Evolutionary conservation across 2,888 invertebrate genomes (phyloP).

Genomic region (Archaeoteleia sp.): DNA sequence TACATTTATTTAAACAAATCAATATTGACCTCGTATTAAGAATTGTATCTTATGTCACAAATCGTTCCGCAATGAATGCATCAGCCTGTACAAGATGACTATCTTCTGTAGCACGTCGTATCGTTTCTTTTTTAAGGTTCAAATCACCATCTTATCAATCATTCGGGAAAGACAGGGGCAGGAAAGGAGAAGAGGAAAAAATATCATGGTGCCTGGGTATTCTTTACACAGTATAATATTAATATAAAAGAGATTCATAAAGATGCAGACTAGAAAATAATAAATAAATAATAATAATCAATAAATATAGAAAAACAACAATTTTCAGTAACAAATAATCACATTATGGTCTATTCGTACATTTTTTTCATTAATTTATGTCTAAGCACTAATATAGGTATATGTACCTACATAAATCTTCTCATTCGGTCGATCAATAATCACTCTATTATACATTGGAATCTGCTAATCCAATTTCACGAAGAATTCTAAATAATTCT

Average conservation of each 20-base stretch:
- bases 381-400: constrained; percentile 63
- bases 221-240: constrained; percentile 38
- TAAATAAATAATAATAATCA: constrained; percentile 44
- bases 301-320: constrained; percentile 53
- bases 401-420: constrained; percentile 56
- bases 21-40: constrained; percentile 75
- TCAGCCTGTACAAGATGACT: constrained; percentile 70
- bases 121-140: constrained; percentile 53
- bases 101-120: constrained; percentile 67
- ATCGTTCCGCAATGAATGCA: constrained; percentile 72
- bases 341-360: constrained; percentile 62
- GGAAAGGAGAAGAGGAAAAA: constrained; percentile 50
- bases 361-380: constrained; percentile 55
- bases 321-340: constrained; percentile 64
- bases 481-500: constrained; percentile 66
- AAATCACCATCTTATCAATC: constrained; percentile 59
- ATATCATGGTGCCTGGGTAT: constrained; percentile 36
- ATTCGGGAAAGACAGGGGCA: constrained; percentile 58
- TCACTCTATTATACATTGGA: constrained; percentile 67
- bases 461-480: constrained; percentile 67
- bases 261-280: constrained; percentile 51
- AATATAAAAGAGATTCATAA: constrained; percentile 53
- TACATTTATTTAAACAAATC: constrained; percentile 76
- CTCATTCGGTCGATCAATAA: constrained; percentile 60
- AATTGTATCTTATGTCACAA: constrained; percentile 69